Evolutionary conservation across 2,888 invertebrate species (phyloP).

Genomic region (Xestia xanthographa): DNA sequence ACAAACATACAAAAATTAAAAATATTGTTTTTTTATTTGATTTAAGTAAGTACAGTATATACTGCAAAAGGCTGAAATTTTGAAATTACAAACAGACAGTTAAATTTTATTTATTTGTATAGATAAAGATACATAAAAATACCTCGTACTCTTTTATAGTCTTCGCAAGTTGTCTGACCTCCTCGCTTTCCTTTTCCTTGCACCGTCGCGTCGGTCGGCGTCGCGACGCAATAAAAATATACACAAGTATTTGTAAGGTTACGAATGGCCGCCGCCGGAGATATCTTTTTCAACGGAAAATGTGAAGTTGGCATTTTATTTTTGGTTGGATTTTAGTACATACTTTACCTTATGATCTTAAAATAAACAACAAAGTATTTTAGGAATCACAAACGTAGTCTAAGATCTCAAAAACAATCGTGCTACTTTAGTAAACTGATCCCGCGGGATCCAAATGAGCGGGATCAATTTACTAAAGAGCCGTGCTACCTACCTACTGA

Average conservation of each 20-base stretch:
- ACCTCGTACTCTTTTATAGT: not conserved
- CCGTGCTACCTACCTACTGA: too few relatives aligned
- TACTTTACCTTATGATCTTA: not conserved
- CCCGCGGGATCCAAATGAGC: too few relatives aligned
- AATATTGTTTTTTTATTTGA: too few relatives aligned
- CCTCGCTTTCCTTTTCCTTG: slow-evolving; percentile 27
- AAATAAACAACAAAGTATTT: not conserved
- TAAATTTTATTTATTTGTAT: too few relatives aligned
- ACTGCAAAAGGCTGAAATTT: too few relatives aligned
- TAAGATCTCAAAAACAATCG: not conserved
- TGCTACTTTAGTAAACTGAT: too few relatives aligned
- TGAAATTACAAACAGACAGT: too few relatives aligned
- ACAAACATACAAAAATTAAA: too few relatives aligned
- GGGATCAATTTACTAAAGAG: too few relatives aligned
- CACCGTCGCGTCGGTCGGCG: slow-evolving; percentile 18
- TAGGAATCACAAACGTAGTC: not conserved
- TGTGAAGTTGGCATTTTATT: slow-evolving; percentile 5
- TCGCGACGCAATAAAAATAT: slow-evolving; percentile 42
- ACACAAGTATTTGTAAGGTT: slow-evolving; percentile 32
- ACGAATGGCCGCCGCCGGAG: slow-evolving; percentile 21
- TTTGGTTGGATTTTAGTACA: not conserved
- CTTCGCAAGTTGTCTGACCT: slow-evolving; percentile 32
- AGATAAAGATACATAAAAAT: not conserved
- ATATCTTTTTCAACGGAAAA: slow-evolving; percentile 13
- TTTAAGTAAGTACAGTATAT: too few relatives aligned